Conservation (phyloP, 2,797 vertebrate genomes). For the Prunella strophiata region DNA sequence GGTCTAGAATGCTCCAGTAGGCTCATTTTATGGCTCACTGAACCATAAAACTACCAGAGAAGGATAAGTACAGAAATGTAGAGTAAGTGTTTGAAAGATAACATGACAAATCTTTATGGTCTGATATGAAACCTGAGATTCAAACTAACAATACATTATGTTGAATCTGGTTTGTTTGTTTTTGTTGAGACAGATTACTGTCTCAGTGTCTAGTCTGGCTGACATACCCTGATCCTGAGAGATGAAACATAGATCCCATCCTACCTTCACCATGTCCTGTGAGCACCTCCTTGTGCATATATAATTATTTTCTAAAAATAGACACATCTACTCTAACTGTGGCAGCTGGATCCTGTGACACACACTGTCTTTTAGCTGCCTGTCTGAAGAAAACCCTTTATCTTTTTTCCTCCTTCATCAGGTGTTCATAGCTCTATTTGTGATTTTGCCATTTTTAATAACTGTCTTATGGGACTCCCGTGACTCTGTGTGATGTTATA, state of each 20-base stretch:
- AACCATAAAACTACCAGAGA: background rate
- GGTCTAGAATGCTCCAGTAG: background rate
- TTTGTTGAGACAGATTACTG: background rate
- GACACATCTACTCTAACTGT: background rate
- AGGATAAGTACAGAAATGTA: background rate
- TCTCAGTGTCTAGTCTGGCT: background rate
- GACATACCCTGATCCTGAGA: background rate
- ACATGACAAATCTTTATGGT: background rate
- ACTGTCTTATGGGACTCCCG: conserved; percentile 6
- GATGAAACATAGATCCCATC: background rate
- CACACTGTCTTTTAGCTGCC: background rate
- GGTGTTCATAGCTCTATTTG: background rate
- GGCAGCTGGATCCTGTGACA: background rate
- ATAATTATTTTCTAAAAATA: background rate
- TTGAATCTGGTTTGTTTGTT: background rate
- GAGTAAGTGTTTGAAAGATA: background rate
- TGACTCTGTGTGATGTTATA: background rate
- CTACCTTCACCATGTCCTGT: background rate
- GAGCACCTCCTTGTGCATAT: background rate
- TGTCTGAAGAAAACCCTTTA: background rate
- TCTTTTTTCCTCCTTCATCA: background rate
- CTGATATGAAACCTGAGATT: background rate
- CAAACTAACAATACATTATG: background rate
- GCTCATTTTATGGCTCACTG: background rate
- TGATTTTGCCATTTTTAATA: background rate